phyloP scores from a whole-genome alignment of 2,888 invertebrate genomes.

The Diarsia rubi region DNA sequence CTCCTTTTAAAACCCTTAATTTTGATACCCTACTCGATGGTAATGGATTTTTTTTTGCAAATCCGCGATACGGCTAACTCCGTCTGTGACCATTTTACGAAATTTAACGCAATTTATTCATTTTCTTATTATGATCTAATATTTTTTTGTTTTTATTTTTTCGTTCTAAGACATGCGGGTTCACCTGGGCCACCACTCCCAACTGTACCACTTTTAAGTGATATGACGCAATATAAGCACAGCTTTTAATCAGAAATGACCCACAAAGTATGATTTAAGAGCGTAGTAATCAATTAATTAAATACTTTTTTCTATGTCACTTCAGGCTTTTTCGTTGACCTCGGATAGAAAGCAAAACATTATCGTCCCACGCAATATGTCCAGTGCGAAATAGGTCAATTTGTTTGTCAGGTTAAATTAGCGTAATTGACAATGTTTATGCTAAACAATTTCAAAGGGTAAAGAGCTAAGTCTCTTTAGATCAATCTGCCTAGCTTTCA shows the following conservation, averaged over 20 bases:
- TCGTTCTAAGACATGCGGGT: too few relatives aligned
- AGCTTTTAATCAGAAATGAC: not conserved
- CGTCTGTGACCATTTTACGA: too few relatives aligned
- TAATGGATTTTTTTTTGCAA: too few relatives aligned
- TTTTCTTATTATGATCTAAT: too few relatives aligned
- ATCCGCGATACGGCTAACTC: too few relatives aligned
- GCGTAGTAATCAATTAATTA: conserved; percentile 13
- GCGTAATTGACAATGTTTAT: conserved; percentile 14
- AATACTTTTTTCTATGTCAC: conserved; percentile 29
- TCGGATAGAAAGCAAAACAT: conserved; percentile 29
- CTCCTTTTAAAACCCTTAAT: too few relatives aligned
- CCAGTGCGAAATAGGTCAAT: conserved; percentile 43
- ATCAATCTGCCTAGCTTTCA: not conserved
- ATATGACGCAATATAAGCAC: not conserved
- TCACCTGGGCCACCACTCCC: too few relatives aligned
- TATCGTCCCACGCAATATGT: conserved; percentile 37
- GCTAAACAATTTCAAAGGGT: conserved; percentile 31
- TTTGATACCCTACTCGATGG: too few relatives aligned
- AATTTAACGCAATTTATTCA: too few relatives aligned
- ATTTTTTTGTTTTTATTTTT: too few relatives aligned
- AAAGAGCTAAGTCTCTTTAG: not conserved
- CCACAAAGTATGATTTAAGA: conserved; percentile 9
- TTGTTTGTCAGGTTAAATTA: conserved; percentile 22
- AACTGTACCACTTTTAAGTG: too few relatives aligned
- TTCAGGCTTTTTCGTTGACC: conserved; percentile 36